Evolutionary conservation across 2,113 vertebrate genomes (phyloP).

Genomic region (Mugil cephalus): DNA sequence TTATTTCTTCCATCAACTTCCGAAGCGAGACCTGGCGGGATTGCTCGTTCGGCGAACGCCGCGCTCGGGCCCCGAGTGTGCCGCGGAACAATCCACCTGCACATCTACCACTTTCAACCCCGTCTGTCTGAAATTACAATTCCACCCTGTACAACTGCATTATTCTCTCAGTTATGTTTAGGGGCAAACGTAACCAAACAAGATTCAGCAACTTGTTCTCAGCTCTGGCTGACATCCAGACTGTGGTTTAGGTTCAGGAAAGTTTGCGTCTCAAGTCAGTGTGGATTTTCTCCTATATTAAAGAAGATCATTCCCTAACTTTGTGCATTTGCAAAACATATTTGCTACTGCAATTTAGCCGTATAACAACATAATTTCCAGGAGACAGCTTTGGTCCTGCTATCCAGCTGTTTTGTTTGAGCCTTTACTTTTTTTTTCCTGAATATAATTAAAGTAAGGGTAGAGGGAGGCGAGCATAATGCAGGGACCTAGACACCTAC

Average conservation of each 20-base stretch:
- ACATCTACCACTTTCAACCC: not conserved
- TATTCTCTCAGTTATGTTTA: not conserved
- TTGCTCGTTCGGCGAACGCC: not conserved
- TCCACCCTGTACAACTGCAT: not conserved
- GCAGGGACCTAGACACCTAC: constrained; percentile 36
- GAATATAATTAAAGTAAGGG: constrained; percentile 33
- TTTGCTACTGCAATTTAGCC: not conserved
- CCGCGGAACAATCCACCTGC: not conserved
- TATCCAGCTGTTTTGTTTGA: constrained; percentile 25
- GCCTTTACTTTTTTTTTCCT: constrained; percentile 30
- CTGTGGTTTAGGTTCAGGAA: too few species aligned
- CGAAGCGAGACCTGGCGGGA: not conserved
- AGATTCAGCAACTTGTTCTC: too few species aligned
- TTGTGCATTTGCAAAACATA: not conserved
- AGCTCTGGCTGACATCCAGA: too few species aligned
- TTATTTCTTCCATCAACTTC: not conserved
- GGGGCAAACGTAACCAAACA: not conserved
- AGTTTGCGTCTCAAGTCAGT: not conserved
- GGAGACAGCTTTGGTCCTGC: not conserved
- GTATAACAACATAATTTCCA: not conserved
- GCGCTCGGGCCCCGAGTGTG: not conserved
- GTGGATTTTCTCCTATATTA: too few species aligned
- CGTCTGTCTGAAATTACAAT: not conserved
- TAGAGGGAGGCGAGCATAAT: constrained; percentile 11
- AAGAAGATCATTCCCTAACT: not conserved